Evolutionary conservation across 2,797 vertebrate species (phyloP), one percentile per base, ranked within the genome.

Genomic region (Phoxinus dragarum): DNA sequence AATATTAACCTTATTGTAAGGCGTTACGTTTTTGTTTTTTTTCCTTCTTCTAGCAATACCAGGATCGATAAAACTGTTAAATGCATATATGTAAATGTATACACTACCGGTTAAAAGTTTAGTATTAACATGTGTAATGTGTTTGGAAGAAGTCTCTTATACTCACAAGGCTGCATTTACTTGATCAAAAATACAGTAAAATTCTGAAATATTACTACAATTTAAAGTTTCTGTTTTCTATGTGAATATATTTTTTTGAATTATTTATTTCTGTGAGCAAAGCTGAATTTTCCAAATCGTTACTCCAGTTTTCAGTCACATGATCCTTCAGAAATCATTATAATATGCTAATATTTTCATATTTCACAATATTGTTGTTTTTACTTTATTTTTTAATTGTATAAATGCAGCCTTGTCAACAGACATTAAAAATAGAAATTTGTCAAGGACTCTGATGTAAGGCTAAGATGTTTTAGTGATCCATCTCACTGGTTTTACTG

Each of bases 1-100:
- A 12, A 47, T 47, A 11, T 44, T 44, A 47, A 47, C 12, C 44
- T 47, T 47, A 14, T 47, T 16, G 12, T 47, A 14, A 47, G 14
- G 12, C 14, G 44, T 4, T 47, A 14, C 10, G 40, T 9, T 0
- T 1, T 12, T 9, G 0, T 1, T 12, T 44, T 12, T 12, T 44
- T 44, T 0, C n/a, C n/a, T n/a, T n/a, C n/a, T 44, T 44, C 0
- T 11, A 44, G 47, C 1, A 19, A 11, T 31, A 19, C 16, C 1
- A 10, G 34, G 17, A 31, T 21, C 47, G 3, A 73, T 19, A 31
- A 52, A 73, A 21, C 19, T 6, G 0, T 27, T 7, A 9, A 44
- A 44, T 44, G n/a, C 69, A 27, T 72, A n/a, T 42, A 16, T 72
- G 21, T n/a, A n/a, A 42, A 71, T 42, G 14, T 42, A 14, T 69